Base-by-base conservation (phyloP, 2,113 vertebrate species). In the Lophura nycthemera region DNA sequence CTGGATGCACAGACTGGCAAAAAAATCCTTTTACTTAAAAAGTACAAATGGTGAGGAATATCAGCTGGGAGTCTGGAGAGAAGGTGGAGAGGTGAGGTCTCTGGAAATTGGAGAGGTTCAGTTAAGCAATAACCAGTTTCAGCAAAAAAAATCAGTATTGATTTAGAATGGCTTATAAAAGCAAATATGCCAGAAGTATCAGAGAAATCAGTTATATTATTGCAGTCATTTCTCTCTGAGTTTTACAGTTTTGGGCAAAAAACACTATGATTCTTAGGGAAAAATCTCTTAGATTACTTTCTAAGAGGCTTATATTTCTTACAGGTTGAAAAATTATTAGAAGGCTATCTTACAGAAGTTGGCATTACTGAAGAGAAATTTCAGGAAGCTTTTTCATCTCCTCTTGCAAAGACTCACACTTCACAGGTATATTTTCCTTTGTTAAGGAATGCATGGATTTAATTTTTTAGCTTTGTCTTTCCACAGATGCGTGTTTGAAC, bases 291-390 rank as follows among this genome's bases (percentile, higher is more conserved):
- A 25, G 19, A 64, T n/a, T n/a, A n/a, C n/a, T n/a, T n/a, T n/a
- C n/a, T n/a, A n/a, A n/a, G n/a, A 89, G 34, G 20, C 8, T 69
- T 74, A 1, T 59, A 4, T 14, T 91, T 76, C 70, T 86, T 97
- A 64, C 81, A 99, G 99, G 99, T 99, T 97, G 99, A 99, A 97
- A 99, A 98, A 77, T 96, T 99, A 81, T 83, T 99, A 86, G 98
- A 99, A 95, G 98, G 97, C 96, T 99, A 99, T 90, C 98, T 99
- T 97, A 98, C 98, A 96, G 99, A 99, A 95, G 98, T 99, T 94
- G 99, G 99, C 95, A 99, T 99, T 95, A 99, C 98, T 79, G 99
- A 99, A 96, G 98, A 99, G 95, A 99, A 99, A 84, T 99, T 99
- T 95, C 97, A 99, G 95, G 98, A 98, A 89, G 99, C 99, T 24